phyloP scores from a whole-genome alignment of 2,797 vertebrate species.

The Hydrolagus colliei region DNA sequence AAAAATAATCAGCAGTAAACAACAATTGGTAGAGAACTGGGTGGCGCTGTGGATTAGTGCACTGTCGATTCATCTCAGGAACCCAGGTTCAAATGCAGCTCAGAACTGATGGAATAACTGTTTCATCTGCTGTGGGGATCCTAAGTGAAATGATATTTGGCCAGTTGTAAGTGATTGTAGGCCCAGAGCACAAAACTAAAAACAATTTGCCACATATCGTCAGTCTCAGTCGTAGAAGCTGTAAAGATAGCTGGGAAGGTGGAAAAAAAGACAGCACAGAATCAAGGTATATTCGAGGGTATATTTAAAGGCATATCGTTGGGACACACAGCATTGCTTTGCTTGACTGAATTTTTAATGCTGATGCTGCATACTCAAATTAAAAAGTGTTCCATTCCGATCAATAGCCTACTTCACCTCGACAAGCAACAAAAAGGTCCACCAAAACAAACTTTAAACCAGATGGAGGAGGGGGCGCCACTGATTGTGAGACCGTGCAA shows the following conservation, averaged over 20 bases:
- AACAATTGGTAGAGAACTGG: neutral
- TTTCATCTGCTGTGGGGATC: neutral
- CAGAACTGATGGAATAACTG: neutral
- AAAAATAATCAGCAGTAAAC: neutral
- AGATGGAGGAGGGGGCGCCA: too few species aligned
- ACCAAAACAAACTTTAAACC: neutral
- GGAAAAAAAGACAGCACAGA: neutral
- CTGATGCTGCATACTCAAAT: neutral
- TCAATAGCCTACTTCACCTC: neutral
- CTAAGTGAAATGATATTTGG: constrained; percentile 1
- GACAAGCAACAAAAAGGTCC: neutral
- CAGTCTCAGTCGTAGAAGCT: too few species aligned
- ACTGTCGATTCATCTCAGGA: neutral
- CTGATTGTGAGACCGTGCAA: too few species aligned
- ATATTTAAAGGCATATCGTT: neutral
- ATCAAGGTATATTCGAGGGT: neutral
- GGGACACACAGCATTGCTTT: neutral
- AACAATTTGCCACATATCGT: neutral
- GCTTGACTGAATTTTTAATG: neutral
- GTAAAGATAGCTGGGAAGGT: neutral
- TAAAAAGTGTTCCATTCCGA: neutral
- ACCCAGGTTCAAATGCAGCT: neutral
- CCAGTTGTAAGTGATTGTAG: neutral
- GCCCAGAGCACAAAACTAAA: neutral
- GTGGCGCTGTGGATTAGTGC: neutral